Evolutionary conservation across 1,140 invertebrate genomes (phyloP).

Genomic region (Andricus grossulariae): DNA sequence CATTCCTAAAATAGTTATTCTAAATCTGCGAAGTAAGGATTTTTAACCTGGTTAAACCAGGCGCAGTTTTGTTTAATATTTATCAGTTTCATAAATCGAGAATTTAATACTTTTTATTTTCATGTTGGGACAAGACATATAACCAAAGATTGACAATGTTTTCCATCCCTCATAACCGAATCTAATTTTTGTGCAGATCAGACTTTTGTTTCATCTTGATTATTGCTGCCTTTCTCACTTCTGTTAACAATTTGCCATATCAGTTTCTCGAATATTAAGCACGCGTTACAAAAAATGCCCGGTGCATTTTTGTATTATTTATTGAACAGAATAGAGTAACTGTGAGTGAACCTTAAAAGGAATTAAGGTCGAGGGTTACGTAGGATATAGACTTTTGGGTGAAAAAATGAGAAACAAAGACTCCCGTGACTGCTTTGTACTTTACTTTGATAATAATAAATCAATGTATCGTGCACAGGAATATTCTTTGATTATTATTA

Average conservation of each 20-base stretch:
- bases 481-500: neutral
- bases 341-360: neutral
- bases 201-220: neutral
- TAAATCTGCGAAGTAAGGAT: too few relatives aligned
- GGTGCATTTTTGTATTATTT: slow-evolving; percentile 10
- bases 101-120: neutral
- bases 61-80: too few relatives aligned
- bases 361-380: neutral
- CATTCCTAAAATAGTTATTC: too few relatives aligned
- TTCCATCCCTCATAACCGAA: too few relatives aligned
- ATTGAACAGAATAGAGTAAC: neutral
- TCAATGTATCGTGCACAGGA: neutral
- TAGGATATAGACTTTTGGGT: too few relatives aligned
- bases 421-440: neutral
- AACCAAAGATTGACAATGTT: too few relatives aligned
- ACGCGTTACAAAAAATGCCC: neutral
- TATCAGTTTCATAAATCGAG: too few relatives aligned
- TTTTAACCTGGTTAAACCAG: too few relatives aligned
- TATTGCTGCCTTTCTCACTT: neutral
- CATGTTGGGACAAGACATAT: neutral
- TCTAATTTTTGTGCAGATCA: neutral
- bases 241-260: neutral
- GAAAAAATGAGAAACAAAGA: neutral
- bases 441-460: neutral
- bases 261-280: neutral